These are phyloP conservation scores for Tiliacea aurago DNA, from an alignment of 2,888 invertebrate species.

Conservation along the genomic window DNA sequence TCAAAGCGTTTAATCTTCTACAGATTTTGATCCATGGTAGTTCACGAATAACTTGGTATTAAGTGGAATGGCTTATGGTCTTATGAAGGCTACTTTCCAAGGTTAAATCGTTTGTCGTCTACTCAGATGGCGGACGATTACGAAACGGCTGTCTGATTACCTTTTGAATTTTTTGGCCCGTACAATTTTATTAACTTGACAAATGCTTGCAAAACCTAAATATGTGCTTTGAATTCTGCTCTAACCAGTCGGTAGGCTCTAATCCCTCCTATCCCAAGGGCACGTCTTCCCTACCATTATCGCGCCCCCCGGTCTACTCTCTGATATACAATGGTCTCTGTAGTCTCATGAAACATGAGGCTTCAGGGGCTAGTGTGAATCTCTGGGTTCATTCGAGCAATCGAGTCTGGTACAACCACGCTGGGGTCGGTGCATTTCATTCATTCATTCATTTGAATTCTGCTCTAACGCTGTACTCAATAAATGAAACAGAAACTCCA, in stretches of 20 bases:
- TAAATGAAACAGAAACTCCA: neutral
- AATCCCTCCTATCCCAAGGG: too few species aligned
- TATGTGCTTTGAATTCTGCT: too few species aligned
- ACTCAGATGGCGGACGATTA: neutral
- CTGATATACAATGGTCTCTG: too few species aligned
- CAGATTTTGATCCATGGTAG: conserved; percentile 20
- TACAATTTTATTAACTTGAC: neutral
- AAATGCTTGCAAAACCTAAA: neutral
- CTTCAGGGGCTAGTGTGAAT: too few species aligned
- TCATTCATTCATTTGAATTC: too few species aligned
- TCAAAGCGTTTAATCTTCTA: conserved; percentile 32
- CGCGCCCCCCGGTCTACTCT: too few species aligned
- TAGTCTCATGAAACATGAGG: too few species aligned
- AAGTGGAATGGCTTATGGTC: neutral
- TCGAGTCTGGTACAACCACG: too few species aligned
- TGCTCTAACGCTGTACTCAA: neutral
- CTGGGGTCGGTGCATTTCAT: too few species aligned
- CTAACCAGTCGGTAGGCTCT: too few species aligned
- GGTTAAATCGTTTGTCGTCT: neutral
- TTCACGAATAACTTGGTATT: conserved; percentile 20
- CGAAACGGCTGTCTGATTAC: neutral
- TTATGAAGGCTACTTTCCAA: neutral
- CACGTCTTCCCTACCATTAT: too few species aligned
- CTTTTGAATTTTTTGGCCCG: neutral
- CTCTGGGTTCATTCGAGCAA: too few species aligned